Evolutionary conservation across 2,888 invertebrate genomes (phyloP).

Genomic region (Eremobia ochroleuca): DNA sequence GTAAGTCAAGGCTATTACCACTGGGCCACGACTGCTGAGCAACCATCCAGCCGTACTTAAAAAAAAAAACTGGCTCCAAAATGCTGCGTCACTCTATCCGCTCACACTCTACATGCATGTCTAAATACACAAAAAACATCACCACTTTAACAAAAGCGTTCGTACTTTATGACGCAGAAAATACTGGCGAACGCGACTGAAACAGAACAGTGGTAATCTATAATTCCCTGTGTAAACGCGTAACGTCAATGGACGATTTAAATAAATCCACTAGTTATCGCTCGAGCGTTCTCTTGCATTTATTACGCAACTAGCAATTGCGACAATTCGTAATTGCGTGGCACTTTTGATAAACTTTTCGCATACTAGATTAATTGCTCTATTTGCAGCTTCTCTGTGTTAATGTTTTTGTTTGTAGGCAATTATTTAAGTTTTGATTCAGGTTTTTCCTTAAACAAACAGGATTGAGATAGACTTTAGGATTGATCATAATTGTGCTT

Average conservation of each 20-base stretch:
- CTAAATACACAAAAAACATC: conserved; percentile 32
- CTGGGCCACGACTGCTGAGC: background rate
- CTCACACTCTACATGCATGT: background rate
- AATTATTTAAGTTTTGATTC: background rate
- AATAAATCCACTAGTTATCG: conserved; percentile 77
- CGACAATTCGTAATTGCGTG: conserved; percentile 4
- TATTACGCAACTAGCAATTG: conserved; percentile 39
- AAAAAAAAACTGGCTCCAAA: background rate
- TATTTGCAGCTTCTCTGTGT: background rate
- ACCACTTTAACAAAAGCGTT: conserved; percentile 36
- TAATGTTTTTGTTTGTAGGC: background rate
- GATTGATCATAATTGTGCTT: background rate
- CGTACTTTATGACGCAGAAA: conserved; percentile 57
- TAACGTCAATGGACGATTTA: conserved; percentile 72
- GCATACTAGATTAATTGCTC: conserved; percentile 6
- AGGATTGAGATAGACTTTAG: background rate
- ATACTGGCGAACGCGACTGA: conserved; percentile 34
- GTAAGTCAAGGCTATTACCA: background rate
- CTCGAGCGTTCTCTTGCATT: conserved; percentile 47
- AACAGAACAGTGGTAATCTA: conserved; percentile 67
- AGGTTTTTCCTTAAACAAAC: background rate
- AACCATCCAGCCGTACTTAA: background rate
- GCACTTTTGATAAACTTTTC: conserved; percentile 23
- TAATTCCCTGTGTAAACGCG: conserved; percentile 69
- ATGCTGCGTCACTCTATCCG: conserved; percentile 2